A percentile compares a stretch with the other conserved stretches of the same genome.
phyloP scores from a whole-genome alignment of 35 echinoderm and acorn worm species.

The Stichopus chloronotus region DNA sequence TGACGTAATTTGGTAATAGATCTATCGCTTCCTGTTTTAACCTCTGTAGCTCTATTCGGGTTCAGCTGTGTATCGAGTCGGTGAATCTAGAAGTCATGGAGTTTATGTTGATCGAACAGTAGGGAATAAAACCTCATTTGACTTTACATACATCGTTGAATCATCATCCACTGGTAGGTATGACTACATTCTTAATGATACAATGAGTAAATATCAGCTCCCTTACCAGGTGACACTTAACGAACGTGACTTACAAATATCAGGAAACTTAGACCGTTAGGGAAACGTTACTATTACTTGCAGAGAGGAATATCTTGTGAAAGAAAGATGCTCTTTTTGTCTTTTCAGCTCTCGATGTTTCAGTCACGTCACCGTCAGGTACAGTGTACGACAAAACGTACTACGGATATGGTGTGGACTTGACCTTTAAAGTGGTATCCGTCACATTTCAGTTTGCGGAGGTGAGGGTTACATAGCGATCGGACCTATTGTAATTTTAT shows the following conservation, averaged over 20 bases:
- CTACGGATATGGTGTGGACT: slow-evolving; percentile 1
- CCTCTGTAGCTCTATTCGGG: slow-evolving; percentile 8
- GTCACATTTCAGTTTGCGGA: slow-evolving; percentile 13
- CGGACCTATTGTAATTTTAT: too few species aligned
- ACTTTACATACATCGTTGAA: slow-evolving; percentile 38
- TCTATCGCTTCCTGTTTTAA: too few species aligned
- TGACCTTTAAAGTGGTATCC: slow-evolving; percentile 10
- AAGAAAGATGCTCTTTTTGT: not conserved
- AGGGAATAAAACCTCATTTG: slow-evolving; percentile 42
- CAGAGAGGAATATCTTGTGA: too few species aligned
- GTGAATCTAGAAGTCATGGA: slow-evolving; percentile 17
- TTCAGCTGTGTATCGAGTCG: not conserved
- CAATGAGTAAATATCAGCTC: not conserved
- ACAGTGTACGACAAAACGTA: not conserved
- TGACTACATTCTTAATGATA: not conserved
- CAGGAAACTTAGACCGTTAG: too few species aligned
- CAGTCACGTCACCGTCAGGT: slow-evolving; percentile 3
- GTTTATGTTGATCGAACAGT: slow-evolving; percentile 38
- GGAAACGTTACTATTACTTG: too few species aligned
- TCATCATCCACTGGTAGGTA: not conserved
- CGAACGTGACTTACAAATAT: too few species aligned
- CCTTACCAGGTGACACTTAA: not conserved
- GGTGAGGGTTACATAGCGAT: not conserved
- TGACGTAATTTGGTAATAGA: too few species aligned
- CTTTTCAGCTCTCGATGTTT: slow-evolving; percentile 7